phyloP scores from a whole-genome alignment of 2,888 invertebrate genomes.

The Mimas tiliae region DNA sequence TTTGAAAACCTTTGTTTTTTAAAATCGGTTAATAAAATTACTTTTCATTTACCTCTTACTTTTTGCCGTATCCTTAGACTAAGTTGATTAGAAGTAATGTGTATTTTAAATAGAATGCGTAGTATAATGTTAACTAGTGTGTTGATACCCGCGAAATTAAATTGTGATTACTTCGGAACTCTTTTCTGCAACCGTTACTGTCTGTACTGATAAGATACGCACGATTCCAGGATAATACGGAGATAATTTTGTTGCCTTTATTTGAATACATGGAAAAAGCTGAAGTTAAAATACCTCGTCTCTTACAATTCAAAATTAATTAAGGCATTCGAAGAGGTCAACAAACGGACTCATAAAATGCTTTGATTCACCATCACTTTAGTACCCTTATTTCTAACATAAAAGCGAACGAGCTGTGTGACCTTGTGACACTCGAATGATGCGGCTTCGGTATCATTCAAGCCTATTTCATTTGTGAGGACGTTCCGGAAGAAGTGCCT shows the following conservation, averaged over 20 bases:
- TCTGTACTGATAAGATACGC: background rate
- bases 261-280: background rate
- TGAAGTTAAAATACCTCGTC: background rate
- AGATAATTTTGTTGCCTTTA: background rate
- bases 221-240: background rate
- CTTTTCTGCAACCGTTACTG: background rate
- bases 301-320: constrained; percentile 32
- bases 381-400: constrained; percentile 36
- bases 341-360: constrained; percentile 22
- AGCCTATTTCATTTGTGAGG: constrained; percentile 37
- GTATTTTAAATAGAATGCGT: background rate
- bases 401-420: constrained; percentile 42
- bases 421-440: constrained; percentile 37
- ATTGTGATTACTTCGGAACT: background rate
- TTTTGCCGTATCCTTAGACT: too few species aligned
- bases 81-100: too few species aligned
- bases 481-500: constrained; percentile 37
- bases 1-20: too few species aligned
- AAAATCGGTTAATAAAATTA: too few species aligned
- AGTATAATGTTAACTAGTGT: background rate
- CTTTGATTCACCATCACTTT: constrained; percentile 24
- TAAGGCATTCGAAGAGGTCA: constrained; percentile 20
- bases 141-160: background rate
- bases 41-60: too few species aligned
- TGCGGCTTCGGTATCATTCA: constrained; percentile 32